A percentile compares a stretch with the other conserved stretches of the same genome.
phyloP scores from a whole-genome alignment of 2,797 vertebrate genomes.

The Hypotaenidia okinawae region DNA sequence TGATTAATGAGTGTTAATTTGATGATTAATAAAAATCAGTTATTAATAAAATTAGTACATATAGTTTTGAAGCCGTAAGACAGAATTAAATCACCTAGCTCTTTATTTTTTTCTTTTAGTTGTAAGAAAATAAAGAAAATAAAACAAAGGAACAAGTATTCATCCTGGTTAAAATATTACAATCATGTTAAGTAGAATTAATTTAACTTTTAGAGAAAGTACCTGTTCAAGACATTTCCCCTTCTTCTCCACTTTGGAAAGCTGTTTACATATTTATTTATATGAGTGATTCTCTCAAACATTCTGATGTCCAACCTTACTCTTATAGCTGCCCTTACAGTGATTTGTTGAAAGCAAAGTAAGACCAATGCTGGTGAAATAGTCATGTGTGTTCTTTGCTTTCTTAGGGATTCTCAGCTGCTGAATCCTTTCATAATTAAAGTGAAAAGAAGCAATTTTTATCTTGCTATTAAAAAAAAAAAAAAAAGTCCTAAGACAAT shows the following conservation, averaged over 20 bases:
- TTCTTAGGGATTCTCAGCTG: background rate
- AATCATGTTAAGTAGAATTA: background rate
- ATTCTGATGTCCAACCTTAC: background rate
- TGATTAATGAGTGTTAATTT: background rate
- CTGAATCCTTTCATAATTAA: background rate
- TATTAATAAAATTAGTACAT: background rate
- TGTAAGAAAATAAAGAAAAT: background rate
- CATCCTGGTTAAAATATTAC: background rate
- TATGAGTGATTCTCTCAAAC: background rate
- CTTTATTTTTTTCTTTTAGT: background rate
- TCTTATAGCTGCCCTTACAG: background rate
- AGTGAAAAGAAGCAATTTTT: background rate
- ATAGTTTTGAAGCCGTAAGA: background rate
- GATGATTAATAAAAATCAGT: background rate
- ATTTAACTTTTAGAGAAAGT: background rate
- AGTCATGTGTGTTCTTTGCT: background rate
- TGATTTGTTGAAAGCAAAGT: background rate
- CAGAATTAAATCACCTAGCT: background rate
- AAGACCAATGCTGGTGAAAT: background rate
- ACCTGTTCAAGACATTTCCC: background rate
- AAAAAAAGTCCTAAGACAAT: background rate
- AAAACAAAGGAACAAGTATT: background rate
- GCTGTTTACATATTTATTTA: background rate
- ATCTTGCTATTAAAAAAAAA: background rate
- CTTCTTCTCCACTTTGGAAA: background rate